These are phyloP conservation scores for Sturnus vulgaris DNA, from an alignment of 2,113 vertebrate species.

Conservation along the genomic window DNA sequence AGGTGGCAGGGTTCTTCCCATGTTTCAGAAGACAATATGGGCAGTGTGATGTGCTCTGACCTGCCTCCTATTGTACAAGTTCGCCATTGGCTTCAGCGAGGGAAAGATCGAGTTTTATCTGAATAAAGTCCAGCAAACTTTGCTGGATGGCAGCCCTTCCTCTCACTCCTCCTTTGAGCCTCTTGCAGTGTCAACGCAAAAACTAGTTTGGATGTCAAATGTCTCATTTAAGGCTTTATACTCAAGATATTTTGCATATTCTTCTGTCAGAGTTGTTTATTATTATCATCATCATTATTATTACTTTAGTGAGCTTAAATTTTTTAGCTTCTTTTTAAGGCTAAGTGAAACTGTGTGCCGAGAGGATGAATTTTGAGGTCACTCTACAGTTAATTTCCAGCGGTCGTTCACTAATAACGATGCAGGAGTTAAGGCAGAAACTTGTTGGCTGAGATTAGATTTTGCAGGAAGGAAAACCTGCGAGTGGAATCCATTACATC, in stretches of 20 bases:
- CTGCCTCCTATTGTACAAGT: slow-evolving; percentile 20
- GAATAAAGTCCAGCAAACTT: slow-evolving; percentile 46
- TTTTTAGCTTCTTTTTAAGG: not conserved
- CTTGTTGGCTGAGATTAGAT: slow-evolving; percentile 1
- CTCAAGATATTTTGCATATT: not conserved
- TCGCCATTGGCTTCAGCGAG: not conserved
- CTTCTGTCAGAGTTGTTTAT: not conserved
- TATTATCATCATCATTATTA: not conserved
- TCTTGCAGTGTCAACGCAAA: not conserved
- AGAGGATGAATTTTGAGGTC: not conserved
- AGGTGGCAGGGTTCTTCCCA: not conserved
- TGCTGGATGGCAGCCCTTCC: not conserved
- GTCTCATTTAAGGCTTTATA: not conserved
- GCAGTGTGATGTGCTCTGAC: slow-evolving; percentile 1
- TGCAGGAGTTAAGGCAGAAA: not conserved
- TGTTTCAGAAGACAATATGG: not conserved
- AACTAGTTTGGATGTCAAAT: not conserved
- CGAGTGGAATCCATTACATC: not conserved
- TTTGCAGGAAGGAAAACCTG: not conserved
- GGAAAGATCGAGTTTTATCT: not conserved
- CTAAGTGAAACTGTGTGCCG: not conserved
- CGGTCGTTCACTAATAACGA: slow-evolving; percentile 19
- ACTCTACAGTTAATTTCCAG: not conserved
- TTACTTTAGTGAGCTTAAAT: too few relatives aligned
- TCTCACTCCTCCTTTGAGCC: not conserved